phyloP scores from a whole-genome alignment of 2,113 vertebrate genomes.

The Mustelus asterias region DNA sequence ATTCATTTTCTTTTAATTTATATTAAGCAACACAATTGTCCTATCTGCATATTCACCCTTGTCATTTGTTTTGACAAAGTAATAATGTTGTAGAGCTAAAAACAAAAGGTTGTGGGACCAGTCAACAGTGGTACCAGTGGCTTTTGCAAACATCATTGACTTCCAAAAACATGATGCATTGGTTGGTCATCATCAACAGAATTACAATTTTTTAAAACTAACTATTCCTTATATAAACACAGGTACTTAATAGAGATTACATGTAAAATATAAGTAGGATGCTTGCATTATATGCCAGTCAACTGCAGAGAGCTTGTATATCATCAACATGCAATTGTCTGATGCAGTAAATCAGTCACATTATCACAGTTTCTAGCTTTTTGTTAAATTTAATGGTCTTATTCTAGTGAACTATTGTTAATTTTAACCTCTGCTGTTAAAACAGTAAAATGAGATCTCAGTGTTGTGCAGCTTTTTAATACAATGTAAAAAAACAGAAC shows the following conservation, averaged over 20 bases:
- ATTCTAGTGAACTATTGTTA: neutral
- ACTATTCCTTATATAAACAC: neutral
- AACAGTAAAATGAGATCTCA: neutral
- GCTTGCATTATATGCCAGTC: neutral
- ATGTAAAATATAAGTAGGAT: neutral
- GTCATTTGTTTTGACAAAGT: neutral
- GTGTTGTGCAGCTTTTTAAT: neutral
- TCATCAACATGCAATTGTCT: neutral
- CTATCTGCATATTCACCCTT: neutral
- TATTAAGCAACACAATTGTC: constrained; percentile 21
- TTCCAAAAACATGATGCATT: neutral
- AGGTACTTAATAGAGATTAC: neutral
- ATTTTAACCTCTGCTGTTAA: constrained; percentile 17
- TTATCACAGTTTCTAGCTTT: neutral
- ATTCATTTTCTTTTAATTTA: constrained; percentile 11
- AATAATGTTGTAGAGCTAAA: neutral
- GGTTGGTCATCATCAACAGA: neutral
- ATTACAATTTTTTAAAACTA: neutral
- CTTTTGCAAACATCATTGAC: neutral
- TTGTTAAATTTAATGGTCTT: neutral
- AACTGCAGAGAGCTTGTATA: neutral
- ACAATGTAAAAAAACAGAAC: neutral
- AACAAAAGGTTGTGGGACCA: neutral
- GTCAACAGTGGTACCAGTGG: neutral
- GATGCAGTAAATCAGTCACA: neutral